Evolutionary conservation across 2,888 invertebrate genomes (phyloP).

Genomic region (Hetaerina titia): DNA sequence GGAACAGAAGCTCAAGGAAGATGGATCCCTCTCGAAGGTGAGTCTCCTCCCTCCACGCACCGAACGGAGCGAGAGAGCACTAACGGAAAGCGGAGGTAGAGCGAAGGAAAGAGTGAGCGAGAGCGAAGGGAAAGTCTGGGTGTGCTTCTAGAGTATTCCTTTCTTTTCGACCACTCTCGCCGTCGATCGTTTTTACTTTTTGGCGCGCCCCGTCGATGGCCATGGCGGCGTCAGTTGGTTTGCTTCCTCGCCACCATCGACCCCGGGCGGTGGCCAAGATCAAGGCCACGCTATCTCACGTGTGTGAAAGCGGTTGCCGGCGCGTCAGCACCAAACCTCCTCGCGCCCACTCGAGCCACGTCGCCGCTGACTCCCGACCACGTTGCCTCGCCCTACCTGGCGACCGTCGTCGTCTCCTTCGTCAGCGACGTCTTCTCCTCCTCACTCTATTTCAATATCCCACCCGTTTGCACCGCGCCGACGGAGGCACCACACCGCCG

Average conservation of each 20-base stretch:
- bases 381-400: neutral
- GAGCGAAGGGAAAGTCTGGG: neutral
- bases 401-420: neutral
- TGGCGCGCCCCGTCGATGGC: neutral
- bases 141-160: neutral
- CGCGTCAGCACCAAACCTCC: neutral
- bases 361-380: neutral
- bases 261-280: constrained; percentile 13
- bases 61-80: neutral
- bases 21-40: constrained; percentile 32
- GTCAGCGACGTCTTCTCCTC: neutral
- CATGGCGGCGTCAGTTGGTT: constrained; percentile 50
- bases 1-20: constrained; percentile 54
- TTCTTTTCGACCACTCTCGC: neutral
- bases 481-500: neutral
- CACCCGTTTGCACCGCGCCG: neutral
- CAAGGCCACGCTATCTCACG: constrained; percentile 43
- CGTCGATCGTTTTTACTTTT: neutral
- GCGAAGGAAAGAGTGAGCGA: neutral
- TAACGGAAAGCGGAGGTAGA: neutral
- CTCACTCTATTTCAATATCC: too few relatives aligned
- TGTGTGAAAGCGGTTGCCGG: neutral
- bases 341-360: neutral
- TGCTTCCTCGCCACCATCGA: neutral
- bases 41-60: neutral